Evolutionary conservation across 2,797 vertebrate species (phyloP).

Genomic region (Rhinoraja longicauda): DNA sequence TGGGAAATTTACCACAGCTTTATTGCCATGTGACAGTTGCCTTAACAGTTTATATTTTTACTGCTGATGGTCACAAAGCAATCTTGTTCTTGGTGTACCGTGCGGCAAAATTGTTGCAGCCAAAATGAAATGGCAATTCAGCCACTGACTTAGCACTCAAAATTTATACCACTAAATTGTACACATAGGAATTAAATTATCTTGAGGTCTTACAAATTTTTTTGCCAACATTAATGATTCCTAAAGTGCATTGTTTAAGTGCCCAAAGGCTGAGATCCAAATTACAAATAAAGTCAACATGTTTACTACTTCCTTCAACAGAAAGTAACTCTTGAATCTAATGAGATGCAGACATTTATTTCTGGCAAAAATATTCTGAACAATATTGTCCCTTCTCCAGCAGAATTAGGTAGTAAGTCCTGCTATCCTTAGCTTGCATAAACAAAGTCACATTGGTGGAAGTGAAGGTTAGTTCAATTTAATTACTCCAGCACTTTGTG

Average conservation of each 20-base stretch:
- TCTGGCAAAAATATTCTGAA: slow-evolving; percentile 23
- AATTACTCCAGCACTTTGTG: no score
- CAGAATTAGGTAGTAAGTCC: not conserved
- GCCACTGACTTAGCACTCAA: not conserved
- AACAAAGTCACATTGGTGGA: not conserved
- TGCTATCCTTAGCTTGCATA: not conserved
- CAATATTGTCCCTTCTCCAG: slow-evolving; percentile 26
- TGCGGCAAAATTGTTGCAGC: not conserved
- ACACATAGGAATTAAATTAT: not conserved
- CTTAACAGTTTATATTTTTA: not conserved
- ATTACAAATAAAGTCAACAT: slow-evolving; percentile 4
- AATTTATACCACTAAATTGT: slow-evolving; percentile 17
- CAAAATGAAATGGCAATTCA: not conserved
- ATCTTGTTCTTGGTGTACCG: not conserved
- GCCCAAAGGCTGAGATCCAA: not conserved
- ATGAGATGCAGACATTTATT: slow-evolving; percentile 25
- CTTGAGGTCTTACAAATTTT: not conserved
- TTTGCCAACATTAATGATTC: not conserved
- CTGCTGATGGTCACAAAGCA: not conserved
- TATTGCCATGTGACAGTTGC: not conserved
- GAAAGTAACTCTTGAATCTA: not conserved
- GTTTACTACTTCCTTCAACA: slow-evolving; percentile 9
- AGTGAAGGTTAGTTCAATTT: not conserved
- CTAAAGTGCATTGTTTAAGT: slow-evolving; percentile 18
- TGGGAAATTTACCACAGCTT: not conserved